A percentile compares a stretch with the other conserved stretches of the same genome.
Conservation (phyloP, 2,797 vertebrate genomes). For the Botia kubotai region DNA sequence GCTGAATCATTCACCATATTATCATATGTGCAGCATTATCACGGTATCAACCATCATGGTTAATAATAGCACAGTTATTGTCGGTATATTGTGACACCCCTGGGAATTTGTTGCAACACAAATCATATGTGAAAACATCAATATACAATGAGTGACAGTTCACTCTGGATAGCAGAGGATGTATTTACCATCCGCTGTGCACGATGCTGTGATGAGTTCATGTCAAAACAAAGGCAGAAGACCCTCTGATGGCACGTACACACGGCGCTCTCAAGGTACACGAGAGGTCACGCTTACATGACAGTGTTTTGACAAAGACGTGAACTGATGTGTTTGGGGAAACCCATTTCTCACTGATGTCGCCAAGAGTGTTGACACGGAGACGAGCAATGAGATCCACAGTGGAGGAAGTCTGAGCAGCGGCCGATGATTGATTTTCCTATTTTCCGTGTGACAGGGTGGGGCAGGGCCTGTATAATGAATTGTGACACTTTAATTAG, state of each 20-base stretch:
- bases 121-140: not conserved
- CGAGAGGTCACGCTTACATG: conserved; percentile 32
- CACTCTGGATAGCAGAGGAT: conserved; percentile 18
- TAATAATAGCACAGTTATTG: no score
- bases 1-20: no score
- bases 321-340: conserved; percentile 35
- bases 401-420: conserved; percentile 66
- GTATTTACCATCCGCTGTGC: conserved; percentile 31
- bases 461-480: conserved; percentile 77
- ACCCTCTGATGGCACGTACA: conserved; percentile 1
- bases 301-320: conserved; percentile 31
- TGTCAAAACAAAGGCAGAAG: conserved; percentile 49
- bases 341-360: conserved; percentile 45
- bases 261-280: not conserved
- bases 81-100: no score
- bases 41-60: no score
- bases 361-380: conserved; percentile 41
- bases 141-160: conserved; percentile 22
- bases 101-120: no score
- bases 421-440: conserved; percentile 81
- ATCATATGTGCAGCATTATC: no score
- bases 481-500: conserved; percentile 86
- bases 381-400: conserved; percentile 63
- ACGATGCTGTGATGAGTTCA: conserved; percentile 24
- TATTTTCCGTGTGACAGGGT: conserved; percentile 81